A percentile compares a stretch with the other conserved stretches of the same genome.
These are phyloP conservation scores for Acrobeloides nanus DNA, from an alignment of 2,888 invertebrate species.

Conservation along the genomic window DNA sequence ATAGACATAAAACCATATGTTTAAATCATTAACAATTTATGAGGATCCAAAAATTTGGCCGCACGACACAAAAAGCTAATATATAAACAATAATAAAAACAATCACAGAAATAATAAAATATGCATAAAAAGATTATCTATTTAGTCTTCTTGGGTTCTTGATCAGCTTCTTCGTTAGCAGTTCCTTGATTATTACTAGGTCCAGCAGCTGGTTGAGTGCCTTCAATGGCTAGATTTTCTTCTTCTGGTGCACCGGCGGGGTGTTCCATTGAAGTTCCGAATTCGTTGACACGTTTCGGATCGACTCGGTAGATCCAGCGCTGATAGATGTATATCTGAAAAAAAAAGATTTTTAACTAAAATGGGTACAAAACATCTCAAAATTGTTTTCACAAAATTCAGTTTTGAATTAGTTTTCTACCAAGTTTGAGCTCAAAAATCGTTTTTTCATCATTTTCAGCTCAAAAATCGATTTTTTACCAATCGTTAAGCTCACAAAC, in stretches of 20 bases:
- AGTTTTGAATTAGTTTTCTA: too few species aligned
- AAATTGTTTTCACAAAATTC: neutral
- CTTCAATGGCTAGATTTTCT: slow-evolving; percentile 10
- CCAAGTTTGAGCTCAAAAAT: too few species aligned
- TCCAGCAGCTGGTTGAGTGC: neutral
- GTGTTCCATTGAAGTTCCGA: slow-evolving; percentile 83
- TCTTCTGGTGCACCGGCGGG: slow-evolving; percentile 26
- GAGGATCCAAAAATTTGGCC: too few species aligned
- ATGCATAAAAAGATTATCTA: neutral
- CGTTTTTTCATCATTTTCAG: too few species aligned
- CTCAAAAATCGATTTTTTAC: neutral
- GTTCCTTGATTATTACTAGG: slow-evolving; percentile 2
- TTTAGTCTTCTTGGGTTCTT: slow-evolving; percentile 11
- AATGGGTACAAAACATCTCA: slow-evolving; percentile 1
- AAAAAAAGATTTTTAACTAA: neutral
- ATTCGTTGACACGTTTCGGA: slow-evolving; percentile 87
- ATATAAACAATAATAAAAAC: neutral
- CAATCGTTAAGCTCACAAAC: slow-evolving; percentile 5
- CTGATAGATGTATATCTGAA: slow-evolving; percentile 77
- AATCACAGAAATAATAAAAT: neutral
- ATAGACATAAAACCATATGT: too few species aligned
- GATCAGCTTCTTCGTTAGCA: slow-evolving; percentile 5
- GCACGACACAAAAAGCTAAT: too few species aligned
- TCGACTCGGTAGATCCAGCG: slow-evolving; percentile 97
- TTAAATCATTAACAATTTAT: slow-evolving; percentile 2